Evolutionary conservation across 35 echinoderm and acorn worm genomes (phyloP), one percentile per base, ranked within the genome.

Genomic region (Stichopus chloronotus): DNA sequence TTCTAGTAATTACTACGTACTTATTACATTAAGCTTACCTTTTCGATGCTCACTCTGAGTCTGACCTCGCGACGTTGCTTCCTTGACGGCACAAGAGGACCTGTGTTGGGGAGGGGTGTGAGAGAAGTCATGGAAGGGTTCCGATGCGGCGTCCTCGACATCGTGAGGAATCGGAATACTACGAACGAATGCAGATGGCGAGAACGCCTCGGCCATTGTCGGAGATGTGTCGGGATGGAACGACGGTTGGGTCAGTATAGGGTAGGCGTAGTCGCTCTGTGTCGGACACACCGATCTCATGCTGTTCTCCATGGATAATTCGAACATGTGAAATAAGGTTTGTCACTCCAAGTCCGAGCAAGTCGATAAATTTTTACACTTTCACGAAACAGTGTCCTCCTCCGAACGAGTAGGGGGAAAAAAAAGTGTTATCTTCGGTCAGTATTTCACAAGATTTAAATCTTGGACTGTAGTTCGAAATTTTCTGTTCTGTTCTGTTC

Each of bases 231-330:
- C 82, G 17, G 82, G 82, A 12, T 58, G 82, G 23, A 58, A 85
- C 0, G 82, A 57, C 4, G 82, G 82, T 85, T 85, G 82, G 25
- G 55, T 85, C 25, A 85, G 21, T 58, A 85, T n/a, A 53, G 82
- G 57, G 3, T 85, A 56, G n/a, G 57, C 6, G 57, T 85, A 85
- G 22, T 85, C 82, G 21, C 54, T 55, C 12, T 85, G 82, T 9
- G 82, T 58, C 7, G 82, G 82, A 25, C 82, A 85, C 10, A 58
- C 82, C 22, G 82, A 85, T 85, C 56, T 56, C 82, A 85, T 85
- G 58, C 82, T 85, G 14, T 58, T 85, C 55, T 85, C 82, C 82
- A 85, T 85, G 4, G 56, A 19, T 7, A 74, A n/a, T 74, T 20
- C 22, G 22, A 74, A 74, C 69, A 74, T 74, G 30, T 20, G 69